A percentile compares a stretch with the other conserved stretches of the same genome.
Conservation (phyloP, 2,113 vertebrate genomes). For the Pogona vitticeps region DNA sequence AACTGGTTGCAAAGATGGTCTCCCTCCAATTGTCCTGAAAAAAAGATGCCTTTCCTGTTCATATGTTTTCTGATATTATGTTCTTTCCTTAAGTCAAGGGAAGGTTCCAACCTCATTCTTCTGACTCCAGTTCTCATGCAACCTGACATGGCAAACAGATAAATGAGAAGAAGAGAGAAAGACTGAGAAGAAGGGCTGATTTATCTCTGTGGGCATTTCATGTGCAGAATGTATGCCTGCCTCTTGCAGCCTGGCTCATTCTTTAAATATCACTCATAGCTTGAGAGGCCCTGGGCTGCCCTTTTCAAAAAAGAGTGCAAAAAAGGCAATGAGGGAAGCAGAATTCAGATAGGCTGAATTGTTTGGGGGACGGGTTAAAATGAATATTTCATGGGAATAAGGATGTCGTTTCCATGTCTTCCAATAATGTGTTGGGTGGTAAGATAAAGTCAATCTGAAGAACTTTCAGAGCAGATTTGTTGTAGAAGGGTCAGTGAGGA, state of each 20-base stretch:
- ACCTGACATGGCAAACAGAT: neutral
- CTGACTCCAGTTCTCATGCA: neutral
- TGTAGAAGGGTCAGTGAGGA: neutral
- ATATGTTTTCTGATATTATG: too few species aligned
- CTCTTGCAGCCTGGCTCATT: too few species aligned
- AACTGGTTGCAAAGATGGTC: too few species aligned
- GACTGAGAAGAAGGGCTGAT: too few species aligned
- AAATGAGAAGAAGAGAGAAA: neutral
- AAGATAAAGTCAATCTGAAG: too few species aligned
- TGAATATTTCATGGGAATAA: neutral
- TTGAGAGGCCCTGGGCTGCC: neutral
- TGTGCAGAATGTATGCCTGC: too few species aligned
- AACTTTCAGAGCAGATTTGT: too few species aligned
- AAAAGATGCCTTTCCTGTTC: too few species aligned
- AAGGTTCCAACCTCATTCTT: neutral
- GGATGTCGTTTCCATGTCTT: neutral
- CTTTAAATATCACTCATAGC: neutral
- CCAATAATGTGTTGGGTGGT: neutral
- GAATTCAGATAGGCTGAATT: neutral
- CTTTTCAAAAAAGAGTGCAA: too few species aligned
- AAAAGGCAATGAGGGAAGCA: neutral
- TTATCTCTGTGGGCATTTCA: too few species aligned
- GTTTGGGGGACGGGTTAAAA: neutral
- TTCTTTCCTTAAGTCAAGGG: too few species aligned
- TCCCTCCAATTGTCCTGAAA: too few species aligned